Evolutionary conservation across 2,888 invertebrate species (phyloP), one percentile per base, ranked within the genome.

Genomic region (Sinhomidia bicolor): DNA sequence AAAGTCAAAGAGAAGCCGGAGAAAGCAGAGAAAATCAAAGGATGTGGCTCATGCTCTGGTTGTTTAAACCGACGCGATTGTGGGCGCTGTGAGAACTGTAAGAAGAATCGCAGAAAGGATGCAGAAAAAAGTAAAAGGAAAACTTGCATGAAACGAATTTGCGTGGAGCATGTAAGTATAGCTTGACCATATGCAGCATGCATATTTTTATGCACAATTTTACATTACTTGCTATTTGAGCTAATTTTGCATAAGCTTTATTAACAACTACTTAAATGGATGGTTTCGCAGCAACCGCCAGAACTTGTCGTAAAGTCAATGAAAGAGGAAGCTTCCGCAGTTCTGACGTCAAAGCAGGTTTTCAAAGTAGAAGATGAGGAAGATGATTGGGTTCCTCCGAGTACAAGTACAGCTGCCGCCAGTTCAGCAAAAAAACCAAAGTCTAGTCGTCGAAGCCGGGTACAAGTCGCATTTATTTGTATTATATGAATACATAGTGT

Each of bases 41-140:
- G 89, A 60, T 97, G 97, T 93, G 97, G 97, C 0, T 95, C 95
- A 88, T 97, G 97, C 93, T 95, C 95, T 91, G 96, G 96, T 0
- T 97, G 97, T 93, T 94, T 95, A 60, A 94, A 95, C 84, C 95
- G 94, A 0, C 96, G 96, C 92, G 96, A 96, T 93, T 96, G 96
- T 93, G 96, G 96, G 0, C 94, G 95, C 92, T 96, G 96, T 93
- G 96, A 96, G 90, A 94, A 94, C 23, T 95, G 95, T 93, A 94
- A 95, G 14, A 90, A 89, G 79, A 87, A 88, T 51, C 32, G 62
- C 7, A 86, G 85, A 12, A 86, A 85, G 36, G 89, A 88, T 14
- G n/a, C 71, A 7, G 85, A 88, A 14, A 65, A 32, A 14, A 57
- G 88, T 44, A 89, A 88, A 36, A 84, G 84, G 57, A 87, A 85